These are phyloP conservation scores for Crioceris asparagi DNA, from an alignment of 2,888 invertebrate genomes.

Conservation along the genomic window DNA sequence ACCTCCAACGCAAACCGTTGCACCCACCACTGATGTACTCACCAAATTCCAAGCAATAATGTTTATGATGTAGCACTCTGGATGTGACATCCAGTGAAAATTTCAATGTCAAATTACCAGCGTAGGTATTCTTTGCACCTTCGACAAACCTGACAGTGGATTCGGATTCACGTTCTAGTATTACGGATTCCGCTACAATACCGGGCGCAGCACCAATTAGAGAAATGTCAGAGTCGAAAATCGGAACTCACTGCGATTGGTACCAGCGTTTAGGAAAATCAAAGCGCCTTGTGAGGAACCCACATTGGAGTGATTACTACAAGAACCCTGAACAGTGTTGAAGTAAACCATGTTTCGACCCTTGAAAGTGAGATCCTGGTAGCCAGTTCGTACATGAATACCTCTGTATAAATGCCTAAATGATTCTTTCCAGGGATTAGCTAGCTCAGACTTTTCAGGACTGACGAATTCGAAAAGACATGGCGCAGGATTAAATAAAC, in stretches of 20 bases:
- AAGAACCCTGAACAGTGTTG: conserved; percentile 67
- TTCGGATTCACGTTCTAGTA: conserved; percentile 85
- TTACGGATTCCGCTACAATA: conserved; percentile 89
- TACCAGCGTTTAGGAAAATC: conserved; percentile 88
- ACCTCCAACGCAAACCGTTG: conserved; percentile 97
- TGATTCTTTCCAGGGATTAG: conserved; percentile 98
- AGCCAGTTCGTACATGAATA: conserved; percentile 84
- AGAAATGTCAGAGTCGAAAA: conserved; percentile 87
- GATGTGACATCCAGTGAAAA: conserved; percentile 90
- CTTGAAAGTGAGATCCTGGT: conserved; percentile 55
- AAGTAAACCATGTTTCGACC: conserved; percentile 78
- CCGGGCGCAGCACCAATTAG: conserved; percentile 84
- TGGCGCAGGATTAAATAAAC: conserved; percentile 80
- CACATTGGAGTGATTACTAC: conserved; percentile 35
- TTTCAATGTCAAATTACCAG: conserved; percentile 89
- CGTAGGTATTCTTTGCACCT: conserved; percentile 87
- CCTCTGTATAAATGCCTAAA: conserved; percentile 90
- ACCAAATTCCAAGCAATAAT: conserved; percentile 93
- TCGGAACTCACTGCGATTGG: conserved; percentile 89
- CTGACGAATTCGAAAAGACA: conserved; percentile 90
- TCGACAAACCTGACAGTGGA: conserved; percentile 94
- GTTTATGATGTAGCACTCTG: conserved; percentile 92
- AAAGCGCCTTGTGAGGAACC: conserved; percentile 48
- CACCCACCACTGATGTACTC: conserved; percentile 97
- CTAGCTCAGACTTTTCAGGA: conserved; percentile 77